Percentiles rank a stretch among this genome's conserved stretches.
Conservation (phyloP, 1,140 invertebrate genomes). For the Rhagoletis zephyria region DNA sequence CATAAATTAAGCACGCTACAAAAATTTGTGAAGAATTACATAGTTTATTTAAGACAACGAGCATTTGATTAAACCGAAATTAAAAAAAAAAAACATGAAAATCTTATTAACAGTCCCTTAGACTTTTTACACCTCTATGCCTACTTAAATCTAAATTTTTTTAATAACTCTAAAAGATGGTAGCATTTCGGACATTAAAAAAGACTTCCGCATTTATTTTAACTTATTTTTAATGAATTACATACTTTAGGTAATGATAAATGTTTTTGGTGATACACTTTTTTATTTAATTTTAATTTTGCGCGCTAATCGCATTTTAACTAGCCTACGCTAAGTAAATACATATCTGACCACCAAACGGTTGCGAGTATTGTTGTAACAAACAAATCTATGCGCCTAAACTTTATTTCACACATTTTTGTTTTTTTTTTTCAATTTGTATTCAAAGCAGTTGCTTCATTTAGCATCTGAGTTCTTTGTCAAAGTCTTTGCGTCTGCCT, state of each 20-base stretch:
- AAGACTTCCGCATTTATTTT: too few species aligned
- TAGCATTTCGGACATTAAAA: too few species aligned
- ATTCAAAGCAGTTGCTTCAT: background rate
- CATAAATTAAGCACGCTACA: background rate
- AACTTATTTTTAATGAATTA: background rate
- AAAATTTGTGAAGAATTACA: background rate
- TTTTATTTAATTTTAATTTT: too few species aligned
- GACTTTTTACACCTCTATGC: background rate
- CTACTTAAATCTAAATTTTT: background rate
- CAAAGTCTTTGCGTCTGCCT: background rate
- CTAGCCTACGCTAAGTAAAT: too few species aligned
- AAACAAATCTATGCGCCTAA: background rate
- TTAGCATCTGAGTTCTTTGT: slow-evolving; percentile 26
- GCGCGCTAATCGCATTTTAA: too few species aligned
- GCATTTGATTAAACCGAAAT: background rate
- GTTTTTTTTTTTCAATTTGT: background rate
- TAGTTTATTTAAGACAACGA: background rate
- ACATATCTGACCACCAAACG: too few species aligned
- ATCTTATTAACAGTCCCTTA: background rate
- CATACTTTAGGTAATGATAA: background rate
- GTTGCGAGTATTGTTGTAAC: background rate
- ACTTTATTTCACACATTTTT: background rate
- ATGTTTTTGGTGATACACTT: background rate
- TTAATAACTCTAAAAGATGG: background rate
- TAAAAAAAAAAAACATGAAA: too few species aligned